A percentile compares a stretch with the other conserved stretches of the same genome.
These are phyloP conservation scores for Agrochola lychnidis DNA, from an alignment of 2,888 invertebrate genomes.

Conservation along the genomic window DNA sequence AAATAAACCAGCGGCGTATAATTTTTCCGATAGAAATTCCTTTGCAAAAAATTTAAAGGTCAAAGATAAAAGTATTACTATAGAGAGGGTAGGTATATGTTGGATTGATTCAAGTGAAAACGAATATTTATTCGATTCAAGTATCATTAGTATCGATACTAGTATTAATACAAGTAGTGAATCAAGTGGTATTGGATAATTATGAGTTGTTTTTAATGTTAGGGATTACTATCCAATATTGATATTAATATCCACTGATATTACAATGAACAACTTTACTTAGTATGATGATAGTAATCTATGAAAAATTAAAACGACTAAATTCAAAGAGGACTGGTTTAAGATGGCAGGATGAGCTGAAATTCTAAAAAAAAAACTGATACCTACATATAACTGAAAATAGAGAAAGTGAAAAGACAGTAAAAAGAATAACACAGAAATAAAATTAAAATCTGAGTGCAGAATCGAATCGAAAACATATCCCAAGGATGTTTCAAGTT, in stretches of 20 bases:
- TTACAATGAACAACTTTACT: neutral
- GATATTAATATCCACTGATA: too few species aligned
- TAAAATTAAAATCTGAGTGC: neutral
- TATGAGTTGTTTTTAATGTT: neutral
- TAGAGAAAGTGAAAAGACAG: neutral
- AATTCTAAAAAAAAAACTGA: neutral
- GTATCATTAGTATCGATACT: conserved; percentile 5
- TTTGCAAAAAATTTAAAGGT: conserved; percentile 25
- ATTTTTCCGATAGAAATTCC: conserved; percentile 42
- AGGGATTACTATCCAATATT: neutral
- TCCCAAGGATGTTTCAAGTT: conserved; percentile 1
- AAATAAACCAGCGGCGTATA: conserved; percentile 41
- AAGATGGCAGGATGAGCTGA: neutral
- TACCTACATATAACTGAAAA: neutral
- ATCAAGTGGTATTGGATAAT: conserved; percentile 3
- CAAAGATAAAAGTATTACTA: conserved; percentile 12
- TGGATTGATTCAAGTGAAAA: neutral
- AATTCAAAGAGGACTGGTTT: neutral
- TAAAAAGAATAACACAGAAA: neutral
- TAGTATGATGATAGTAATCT: neutral
- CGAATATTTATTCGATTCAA: conserved; percentile 3
- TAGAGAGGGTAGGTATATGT: neutral
- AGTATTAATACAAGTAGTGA: conserved; percentile 7
- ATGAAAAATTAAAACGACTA: neutral
- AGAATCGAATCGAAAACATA: conserved; percentile 7